Evolutionary conservation across 2,888 invertebrate species (phyloP), one percentile per base, ranked within the genome.

Genomic region (Hyppa rectilinea): DNA sequence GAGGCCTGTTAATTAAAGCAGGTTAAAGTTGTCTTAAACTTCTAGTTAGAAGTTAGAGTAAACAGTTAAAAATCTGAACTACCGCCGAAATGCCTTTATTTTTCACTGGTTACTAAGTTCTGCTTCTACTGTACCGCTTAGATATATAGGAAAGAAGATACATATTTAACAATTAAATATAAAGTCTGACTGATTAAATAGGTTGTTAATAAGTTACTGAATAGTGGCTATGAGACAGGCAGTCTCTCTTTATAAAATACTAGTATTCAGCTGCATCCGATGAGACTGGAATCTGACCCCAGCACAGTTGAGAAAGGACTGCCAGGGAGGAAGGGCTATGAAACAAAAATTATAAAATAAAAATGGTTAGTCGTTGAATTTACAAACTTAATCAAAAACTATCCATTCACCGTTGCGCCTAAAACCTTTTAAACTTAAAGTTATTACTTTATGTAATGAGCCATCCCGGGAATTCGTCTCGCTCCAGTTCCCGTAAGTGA

Each of bases 381-480:
- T 12, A 23, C 2, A 38, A 73, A 17, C 14, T 40, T 26, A 49
- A n/a, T 43, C 12, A 20, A 34, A 47, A 34, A 55, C 40, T 9
- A 29, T 53, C 26, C 2, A 14, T 64, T 14, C 23, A 29, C n/a
- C 2, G 20, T 56, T 29, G 40, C 14, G 12, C 31, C 29, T 23
- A 75, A 56, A 61, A 78, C 45, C 29, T 52, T 68, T 43, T 40
- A n/a, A 55, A 81, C 66, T 74, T 74, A 60, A 52, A 74, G 69
- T 78, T 80, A 80, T 81, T 71, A 69, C 71, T 74, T 38, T 61
- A 78, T 34, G 65, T 81, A 81, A 82, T 71, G 78, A 82, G 53
- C 79, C 75, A 79, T 82, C 53, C 34, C 50, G 71, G 43, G 64
- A 69, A 75, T 82, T 71, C 61, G 79, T 79, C 75, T 67, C 81